Evolutionary conservation across 2,888 invertebrate species (phyloP).

Genomic region (Hanleya hanleyi): DNA sequence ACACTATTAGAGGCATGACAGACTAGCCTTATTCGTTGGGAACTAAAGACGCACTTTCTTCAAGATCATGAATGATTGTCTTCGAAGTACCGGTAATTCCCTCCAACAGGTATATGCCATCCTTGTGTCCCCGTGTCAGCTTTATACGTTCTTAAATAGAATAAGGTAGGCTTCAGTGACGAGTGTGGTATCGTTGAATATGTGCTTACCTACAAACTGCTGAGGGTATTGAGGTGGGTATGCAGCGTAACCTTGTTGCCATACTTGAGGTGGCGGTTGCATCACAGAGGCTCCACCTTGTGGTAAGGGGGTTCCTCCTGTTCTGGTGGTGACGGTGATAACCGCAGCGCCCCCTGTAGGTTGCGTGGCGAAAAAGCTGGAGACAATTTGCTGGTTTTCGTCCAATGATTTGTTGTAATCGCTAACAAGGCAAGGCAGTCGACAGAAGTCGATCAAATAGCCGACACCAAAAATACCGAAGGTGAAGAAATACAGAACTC

Average conservation of each 20-base stretch:
- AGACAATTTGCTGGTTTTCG: background rate
- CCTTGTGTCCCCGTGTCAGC: no score
- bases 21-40: no score
- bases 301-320: background rate
- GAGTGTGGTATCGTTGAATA: no score
- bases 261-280: background rate
- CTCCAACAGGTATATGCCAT: no score
- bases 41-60: background rate
- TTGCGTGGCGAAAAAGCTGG: background rate
- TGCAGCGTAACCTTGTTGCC: background rate
- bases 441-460: slow-evolving; percentile 51
- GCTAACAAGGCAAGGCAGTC: slow-evolving; percentile 48
- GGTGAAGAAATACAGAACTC: slow-evolving; percentile 50
- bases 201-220: background rate
- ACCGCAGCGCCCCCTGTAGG: background rate
- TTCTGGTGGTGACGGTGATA: background rate
- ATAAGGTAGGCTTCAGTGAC: no score
- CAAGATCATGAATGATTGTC: no score
- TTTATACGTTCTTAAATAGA: no score
- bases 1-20: background rate
- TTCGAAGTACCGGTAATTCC: no score
- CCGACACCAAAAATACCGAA: slow-evolving; percentile 53
- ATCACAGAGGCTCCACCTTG: background rate
- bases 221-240: background rate
- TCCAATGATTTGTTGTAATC: slow-evolving; percentile 35